Percentiles rank a stretch among this genome's conserved stretches.
These are phyloP conservation scores for Euborellia annulipes DNA, from an alignment of 1,140 invertebrate species.

Conservation along the genomic window DNA sequence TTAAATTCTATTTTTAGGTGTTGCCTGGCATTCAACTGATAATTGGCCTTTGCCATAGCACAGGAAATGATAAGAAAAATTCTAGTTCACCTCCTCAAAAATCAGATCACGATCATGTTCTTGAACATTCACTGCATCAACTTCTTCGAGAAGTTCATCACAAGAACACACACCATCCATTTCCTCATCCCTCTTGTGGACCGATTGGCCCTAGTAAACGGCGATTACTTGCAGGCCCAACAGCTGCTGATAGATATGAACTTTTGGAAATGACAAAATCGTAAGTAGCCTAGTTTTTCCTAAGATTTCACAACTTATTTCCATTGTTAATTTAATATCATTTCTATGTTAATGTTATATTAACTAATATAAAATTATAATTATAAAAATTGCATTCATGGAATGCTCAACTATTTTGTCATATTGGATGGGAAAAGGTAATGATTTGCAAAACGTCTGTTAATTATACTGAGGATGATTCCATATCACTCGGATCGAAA, in stretches of 20 bases:
- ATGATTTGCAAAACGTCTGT: too few species aligned
- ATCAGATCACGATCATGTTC: conserved; percentile 83
- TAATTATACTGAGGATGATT: too few species aligned
- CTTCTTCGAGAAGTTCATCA: conserved; percentile 80
- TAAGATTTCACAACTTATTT: too few species aligned
- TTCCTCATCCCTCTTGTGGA: conserved; percentile 88
- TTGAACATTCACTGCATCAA: conserved; percentile 93
- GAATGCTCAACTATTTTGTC: too few species aligned
- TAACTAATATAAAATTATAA: too few species aligned
- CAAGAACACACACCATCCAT: conserved; percentile 80
- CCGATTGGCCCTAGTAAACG: conserved; percentile 83
- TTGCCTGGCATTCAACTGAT: conserved; percentile 82
- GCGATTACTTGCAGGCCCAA: conserved; percentile 76
- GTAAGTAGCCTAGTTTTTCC: too few species aligned
- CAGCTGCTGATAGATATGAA: conserved; percentile 70
- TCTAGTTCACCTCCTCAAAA: conserved; percentile 32
- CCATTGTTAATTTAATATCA: too few species aligned
- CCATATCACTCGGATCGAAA: too few species aligned
- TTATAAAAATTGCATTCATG: too few species aligned
- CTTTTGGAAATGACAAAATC: conserved; percentile 73
- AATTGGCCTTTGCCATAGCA: conserved; percentile 64
- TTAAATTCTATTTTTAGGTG: conserved; percentile 37
- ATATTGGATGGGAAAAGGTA: too few species aligned
- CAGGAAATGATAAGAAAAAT: conserved; percentile 37
- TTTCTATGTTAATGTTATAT: too few species aligned